phyloP scores from a whole-genome alignment of 2,113 vertebrate species.

The Polyodon spathula region DNA sequence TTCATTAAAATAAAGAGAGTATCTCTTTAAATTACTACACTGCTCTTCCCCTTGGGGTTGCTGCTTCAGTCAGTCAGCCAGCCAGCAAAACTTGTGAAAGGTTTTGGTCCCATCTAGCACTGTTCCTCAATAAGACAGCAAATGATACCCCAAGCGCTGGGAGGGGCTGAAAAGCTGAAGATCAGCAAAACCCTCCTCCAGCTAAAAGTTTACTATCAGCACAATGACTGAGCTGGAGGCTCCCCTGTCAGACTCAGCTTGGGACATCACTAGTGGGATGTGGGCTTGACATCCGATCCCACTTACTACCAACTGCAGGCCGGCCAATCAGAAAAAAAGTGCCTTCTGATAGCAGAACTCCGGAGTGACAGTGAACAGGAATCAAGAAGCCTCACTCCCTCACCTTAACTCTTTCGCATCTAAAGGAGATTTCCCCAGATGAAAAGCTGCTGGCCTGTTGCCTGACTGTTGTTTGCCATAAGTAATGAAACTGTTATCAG shows the following conservation, averaged over 20 bases:
- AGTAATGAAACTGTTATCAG: too few species aligned
- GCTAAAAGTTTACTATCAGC: conserved; percentile 43
- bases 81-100: conserved; percentile 32
- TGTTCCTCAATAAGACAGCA: conserved; percentile 59
- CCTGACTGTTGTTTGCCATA: too few species aligned
- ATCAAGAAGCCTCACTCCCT: conserved; percentile 20
- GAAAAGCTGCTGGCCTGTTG: not conserved
- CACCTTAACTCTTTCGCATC: conserved; percentile 44
- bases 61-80: conserved; percentile 27
- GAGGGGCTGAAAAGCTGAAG: conserved; percentile 57
- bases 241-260: conserved; percentile 62
- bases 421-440: not conserved
- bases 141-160: conserved; percentile 58
- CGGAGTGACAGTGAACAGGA: conserved; percentile 25
- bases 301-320: conserved; percentile 54
- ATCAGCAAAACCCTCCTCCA: conserved; percentile 62
- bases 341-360: conserved; percentile 22
- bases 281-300: conserved; percentile 64
- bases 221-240: conserved; percentile 24
- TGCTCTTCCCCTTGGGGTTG: conserved; percentile 20
- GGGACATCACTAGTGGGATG: conserved; percentile 50
- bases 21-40: conserved; percentile 9
- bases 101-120: conserved; percentile 72
- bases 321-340: conserved; percentile 54
- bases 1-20: conserved; percentile 30